These are phyloP conservation scores for Loris lydekkerianus DNA, from an alignment of 2,797 vertebrate species.

Conservation along the genomic window DNA sequence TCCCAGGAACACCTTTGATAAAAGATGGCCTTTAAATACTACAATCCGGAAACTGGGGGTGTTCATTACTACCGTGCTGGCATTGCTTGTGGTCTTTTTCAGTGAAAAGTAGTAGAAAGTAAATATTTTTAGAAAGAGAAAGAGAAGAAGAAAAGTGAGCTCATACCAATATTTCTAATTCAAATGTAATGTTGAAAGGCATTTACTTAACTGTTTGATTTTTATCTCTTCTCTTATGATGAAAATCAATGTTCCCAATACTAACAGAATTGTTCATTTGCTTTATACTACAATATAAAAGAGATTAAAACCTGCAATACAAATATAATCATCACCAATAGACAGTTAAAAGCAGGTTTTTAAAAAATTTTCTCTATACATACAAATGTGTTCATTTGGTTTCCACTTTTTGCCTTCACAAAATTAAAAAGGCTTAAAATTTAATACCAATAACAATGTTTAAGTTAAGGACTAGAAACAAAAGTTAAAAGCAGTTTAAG, in stretches of 20 bases:
- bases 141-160: not conserved
- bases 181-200: not conserved
- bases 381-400: too few relatives aligned
- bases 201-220: not conserved
- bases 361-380: too few relatives aligned
- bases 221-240: not conserved
- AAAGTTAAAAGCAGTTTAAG: not conserved
- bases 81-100: not conserved
- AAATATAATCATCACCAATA: not conserved
- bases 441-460: too few relatives aligned
- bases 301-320: not conserved
- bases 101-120: not conserved
- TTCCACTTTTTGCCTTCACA: too few relatives aligned
- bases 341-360: not conserved
- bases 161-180: not conserved
- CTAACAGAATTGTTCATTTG: not conserved
- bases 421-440: too few relatives aligned
- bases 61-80: not conserved
- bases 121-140: not conserved
- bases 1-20: not conserved
- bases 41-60: not conserved
- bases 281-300: not conserved
- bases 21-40: not conserved
- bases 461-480: too few relatives aligned
- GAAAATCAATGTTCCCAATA: not conserved